These are phyloP conservation scores for Pollenia griseotomentosa DNA, from an alignment of 2,888 invertebrate species.

Conservation along the genomic window DNA sequence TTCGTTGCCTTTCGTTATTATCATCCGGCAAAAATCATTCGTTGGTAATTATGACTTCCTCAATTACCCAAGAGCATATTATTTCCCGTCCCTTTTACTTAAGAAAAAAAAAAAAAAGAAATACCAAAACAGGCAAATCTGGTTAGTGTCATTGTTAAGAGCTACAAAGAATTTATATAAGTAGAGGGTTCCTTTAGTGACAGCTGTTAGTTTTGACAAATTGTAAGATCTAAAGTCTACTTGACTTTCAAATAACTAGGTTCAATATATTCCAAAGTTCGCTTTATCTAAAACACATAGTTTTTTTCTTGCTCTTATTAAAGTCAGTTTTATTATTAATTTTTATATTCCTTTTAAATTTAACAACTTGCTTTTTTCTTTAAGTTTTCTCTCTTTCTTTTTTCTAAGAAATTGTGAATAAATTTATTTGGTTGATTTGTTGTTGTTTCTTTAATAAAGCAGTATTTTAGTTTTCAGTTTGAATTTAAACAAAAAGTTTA, in stretches of 20 bases:
- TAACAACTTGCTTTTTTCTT: background rate
- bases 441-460: background rate
- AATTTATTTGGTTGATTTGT: conserved; percentile 7
- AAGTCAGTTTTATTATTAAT: conserved; percentile 8
- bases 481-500: conserved; percentile 9
- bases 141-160: conserved; percentile 6
- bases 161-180: background rate
- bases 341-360: conserved; percentile 15
- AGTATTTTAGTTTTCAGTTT: conserved; percentile 23
- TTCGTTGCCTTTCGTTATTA: conserved; percentile 56
- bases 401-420: conserved; percentile 6
- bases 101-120: conserved; percentile 14
- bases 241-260: background rate
- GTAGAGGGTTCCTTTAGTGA: background rate
- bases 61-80: conserved; percentile 80
- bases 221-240: background rate
- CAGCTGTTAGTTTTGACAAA: too few relatives aligned
- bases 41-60: conserved; percentile 83
- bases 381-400: conserved; percentile 19
- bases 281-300: background rate
- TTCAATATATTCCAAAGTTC: background rate
- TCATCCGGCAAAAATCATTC: conserved; percentile 69
- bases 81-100: conserved; percentile 50
- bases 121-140: background rate
- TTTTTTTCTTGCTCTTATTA: background rate